A percentile compares a stretch with the other conserved stretches of the same genome.
Evolutionary conservation across 2,113 vertebrate genomes (phyloP).

Genomic region (Chionomys nivalis): DNA sequence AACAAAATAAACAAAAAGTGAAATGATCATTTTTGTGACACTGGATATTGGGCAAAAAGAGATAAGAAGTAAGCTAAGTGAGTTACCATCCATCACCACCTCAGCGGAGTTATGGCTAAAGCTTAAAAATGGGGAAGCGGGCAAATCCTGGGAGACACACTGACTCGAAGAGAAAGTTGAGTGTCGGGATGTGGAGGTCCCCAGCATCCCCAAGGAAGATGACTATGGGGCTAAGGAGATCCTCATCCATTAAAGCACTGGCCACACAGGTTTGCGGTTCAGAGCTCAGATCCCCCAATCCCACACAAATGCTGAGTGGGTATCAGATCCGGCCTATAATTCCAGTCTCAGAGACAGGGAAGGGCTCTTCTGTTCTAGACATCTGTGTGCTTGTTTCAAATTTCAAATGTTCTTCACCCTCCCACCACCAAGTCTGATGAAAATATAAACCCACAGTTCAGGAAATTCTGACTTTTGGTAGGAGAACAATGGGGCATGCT

Average conservation of each 20-base stretch:
- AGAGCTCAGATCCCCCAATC: background rate
- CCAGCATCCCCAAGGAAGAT: background rate
- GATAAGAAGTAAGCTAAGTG: background rate
- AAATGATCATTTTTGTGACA: background rate
- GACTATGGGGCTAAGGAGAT: background rate
- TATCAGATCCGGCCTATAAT: background rate
- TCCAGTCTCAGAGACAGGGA: background rate
- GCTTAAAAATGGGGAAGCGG: background rate
- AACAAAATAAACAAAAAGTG: background rate
- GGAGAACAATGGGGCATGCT: background rate
- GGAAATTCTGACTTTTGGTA: background rate
- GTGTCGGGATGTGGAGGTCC: background rate
- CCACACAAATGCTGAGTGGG: background rate
- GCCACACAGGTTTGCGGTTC: background rate
- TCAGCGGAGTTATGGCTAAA: background rate
- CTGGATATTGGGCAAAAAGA: background rate
- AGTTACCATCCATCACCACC: background rate
- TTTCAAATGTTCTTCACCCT: background rate
- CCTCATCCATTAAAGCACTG: background rate
- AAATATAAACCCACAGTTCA: background rate
- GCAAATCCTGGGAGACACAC: background rate
- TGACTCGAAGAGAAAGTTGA: background rate
- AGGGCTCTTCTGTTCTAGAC: background rate
- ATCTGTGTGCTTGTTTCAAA: background rate
- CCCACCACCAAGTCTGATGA: background rate